Evolutionary conservation across 1,140 invertebrate species (phyloP), one percentile per base, ranked within the genome.

Genomic region (Dreissena rostriformis): DNA sequence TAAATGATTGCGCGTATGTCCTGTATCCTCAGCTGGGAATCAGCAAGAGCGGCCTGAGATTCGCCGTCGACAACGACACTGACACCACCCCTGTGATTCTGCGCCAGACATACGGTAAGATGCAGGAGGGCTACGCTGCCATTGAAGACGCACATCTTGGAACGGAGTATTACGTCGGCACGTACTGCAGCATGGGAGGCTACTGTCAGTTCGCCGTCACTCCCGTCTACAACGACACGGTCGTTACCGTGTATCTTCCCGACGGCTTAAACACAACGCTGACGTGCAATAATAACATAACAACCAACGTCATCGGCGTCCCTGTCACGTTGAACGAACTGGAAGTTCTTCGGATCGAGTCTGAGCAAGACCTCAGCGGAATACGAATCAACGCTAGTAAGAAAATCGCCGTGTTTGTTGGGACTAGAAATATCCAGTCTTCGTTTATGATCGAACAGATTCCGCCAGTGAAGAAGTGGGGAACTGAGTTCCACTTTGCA

Each of bases 121-220:
- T 14, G 5, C 19, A 11, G 1, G 82, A 84, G 5, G 74, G 73
- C 1, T 84, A 84, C 28, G 51, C 71, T 14, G 82, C 68, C 22
- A 77, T 77, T 28, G 29, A 65, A 24, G 74, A 84, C 49, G 53
- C 76, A 12, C 22, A 70, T 17, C 68, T 84, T 29, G 82, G 82
- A 0, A 70, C 26, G n/a, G 82, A 84, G 49, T 84, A 84, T 26
- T 78, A 77, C 39, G 66, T 84, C 14, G 39, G 55, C 22, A 84
- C 82, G 4, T 84, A 77, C n/a, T 84, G 82, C 77, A 52, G 73
- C n/a, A n/a, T 84, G 6, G 74, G 74, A 8, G 75, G 74, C 17
- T 15, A 52, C 8, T 84, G 82, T 29, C 82, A 84, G 55, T 77
- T 84, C 29, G 73, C 74, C 24, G 55, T 84, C 19, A 67, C 68